Base-by-base conservation (phyloP, 2,113 vertebrate species). In the Albula goreensis region DNA sequence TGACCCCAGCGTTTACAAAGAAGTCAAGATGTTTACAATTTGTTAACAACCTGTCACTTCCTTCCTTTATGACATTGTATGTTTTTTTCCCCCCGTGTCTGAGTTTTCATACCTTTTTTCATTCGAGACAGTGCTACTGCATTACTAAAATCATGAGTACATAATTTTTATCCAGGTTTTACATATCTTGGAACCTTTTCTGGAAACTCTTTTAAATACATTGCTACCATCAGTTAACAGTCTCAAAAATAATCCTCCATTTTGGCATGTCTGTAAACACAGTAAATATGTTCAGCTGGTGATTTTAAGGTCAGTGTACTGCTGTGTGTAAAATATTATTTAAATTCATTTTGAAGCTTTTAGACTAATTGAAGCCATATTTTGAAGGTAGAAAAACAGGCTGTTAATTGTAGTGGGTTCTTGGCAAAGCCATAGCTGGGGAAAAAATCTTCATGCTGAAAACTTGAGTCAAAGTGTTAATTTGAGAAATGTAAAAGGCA, bases 1-100 rank as follows among this genome's bases (percentile, higher is more conserved):
- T 86, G 85, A 88, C 74, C 60, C 70, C 22, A 80, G 80, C 89
- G 85, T 91, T 89, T 89, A 88, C 88, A 91, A 85, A 81, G 50
- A 41, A 85, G 50, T 77, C 22, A 19, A 74, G 81, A 31, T 50
- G 83, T 88, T 81, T 86, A 88, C 78, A 87, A 74, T 90, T 90
- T 87, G 86, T 90, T 87, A 90, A 89, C 83, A 86, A 82, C 78
- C 80, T 90, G 78, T 85, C 86, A 83, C 53, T 70, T 85, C 11
- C 80, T 86, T 83, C 84, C 66, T 87, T 90, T 86, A 88, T 88
- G 84, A 41, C 31, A 41, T 41, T 41, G 31, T 41, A 41, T 1
- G 0, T 41, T 41, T 41, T 41, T 41, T 41, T 41, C 31, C 31
- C 31, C 31, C 31, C 31, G 31, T 41, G 31, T 41, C 31, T 41